Conservation (phyloP, 53 echinoderm and acorn worm species). For the Echinarachnius parma region DNA sequence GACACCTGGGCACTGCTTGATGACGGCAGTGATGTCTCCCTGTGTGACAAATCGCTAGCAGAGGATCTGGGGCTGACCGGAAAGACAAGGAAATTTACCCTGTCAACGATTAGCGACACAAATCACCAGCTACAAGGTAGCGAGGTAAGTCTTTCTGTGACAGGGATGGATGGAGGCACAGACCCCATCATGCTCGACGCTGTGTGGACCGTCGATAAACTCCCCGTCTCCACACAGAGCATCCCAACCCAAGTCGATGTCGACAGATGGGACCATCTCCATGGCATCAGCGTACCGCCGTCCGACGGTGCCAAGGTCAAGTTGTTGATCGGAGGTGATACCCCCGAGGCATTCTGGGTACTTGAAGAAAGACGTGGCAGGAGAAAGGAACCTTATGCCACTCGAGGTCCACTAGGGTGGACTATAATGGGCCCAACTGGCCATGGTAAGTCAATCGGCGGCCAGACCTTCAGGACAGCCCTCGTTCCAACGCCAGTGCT, state of each 20-base stretch:
- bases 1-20: constrained; percentile 67
- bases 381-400: constrained; percentile 58
- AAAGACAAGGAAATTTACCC: constrained; percentile 20
- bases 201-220: constrained; percentile 52
- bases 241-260: constrained; percentile 40
- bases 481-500: not conserved
- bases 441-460: not conserved
- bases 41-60: constrained; percentile 55
- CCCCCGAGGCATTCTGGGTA: constrained; percentile 52
- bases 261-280: constrained; percentile 32
- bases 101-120: constrained; percentile 50
- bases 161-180: constrained; percentile 22
- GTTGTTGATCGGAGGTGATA: constrained; percentile 46
- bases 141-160: constrained; percentile 39
- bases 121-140: constrained; percentile 12
- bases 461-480: not conserved
- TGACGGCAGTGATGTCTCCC: constrained; percentile 63
- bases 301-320: constrained; percentile 3
- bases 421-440: constrained; percentile 32
- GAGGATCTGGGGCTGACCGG: constrained; percentile 42
- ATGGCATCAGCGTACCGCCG: constrained; percentile 28
- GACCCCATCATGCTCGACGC: constrained; percentile 30
- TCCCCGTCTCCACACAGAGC: constrained; percentile 40
- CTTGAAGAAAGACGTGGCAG: constrained; percentile 46
- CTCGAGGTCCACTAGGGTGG: constrained; percentile 38